A percentile compares a stretch with the other conserved stretches of the same genome.
These are phyloP conservation scores for Taurulus bubalis DNA, from an alignment of 2,113 vertebrate genomes.

Conservation along the genomic window DNA sequence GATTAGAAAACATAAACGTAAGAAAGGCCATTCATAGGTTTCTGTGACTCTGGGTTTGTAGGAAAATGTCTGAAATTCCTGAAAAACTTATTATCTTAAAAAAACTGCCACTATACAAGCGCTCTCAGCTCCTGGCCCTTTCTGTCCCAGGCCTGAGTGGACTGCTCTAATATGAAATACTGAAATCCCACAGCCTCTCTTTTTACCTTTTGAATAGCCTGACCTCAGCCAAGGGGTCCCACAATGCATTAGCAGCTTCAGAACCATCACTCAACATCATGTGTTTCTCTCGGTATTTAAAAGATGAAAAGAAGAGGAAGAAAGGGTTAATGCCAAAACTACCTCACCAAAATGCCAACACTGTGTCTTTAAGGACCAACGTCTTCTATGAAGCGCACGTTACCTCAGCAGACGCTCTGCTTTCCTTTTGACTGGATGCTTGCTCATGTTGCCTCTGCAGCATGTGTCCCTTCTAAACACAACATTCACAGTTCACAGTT, in stretches of 20 bases:
- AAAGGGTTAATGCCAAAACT: neutral
- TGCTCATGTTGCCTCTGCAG: neutral
- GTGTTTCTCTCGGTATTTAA: constrained; percentile 8
- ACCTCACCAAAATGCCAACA: neutral
- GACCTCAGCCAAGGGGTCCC: neutral
- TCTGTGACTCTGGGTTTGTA: constrained; percentile 22
- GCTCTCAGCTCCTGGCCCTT: neutral
- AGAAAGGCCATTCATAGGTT: neutral
- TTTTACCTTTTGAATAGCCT: constrained; percentile 17
- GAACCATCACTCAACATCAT: constrained; percentile 1
- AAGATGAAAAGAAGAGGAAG: neutral
- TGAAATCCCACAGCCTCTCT: constrained; percentile 1
- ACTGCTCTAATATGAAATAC: constrained; percentile 23
- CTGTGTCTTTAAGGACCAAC: neutral
- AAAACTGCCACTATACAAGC: neutral
- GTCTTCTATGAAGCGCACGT: neutral
- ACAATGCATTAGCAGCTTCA: constrained; percentile 19
- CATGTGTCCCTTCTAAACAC: constrained; percentile 12
- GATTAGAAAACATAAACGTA: neutral
- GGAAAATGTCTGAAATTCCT: constrained; percentile 9
- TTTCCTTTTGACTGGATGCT: neutral
- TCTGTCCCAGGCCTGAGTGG: neutral
- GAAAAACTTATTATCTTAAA: neutral
- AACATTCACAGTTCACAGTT: constrained; percentile 36
- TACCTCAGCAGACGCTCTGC: neutral